A percentile compares a stretch with the other conserved stretches of the same genome.
phyloP scores from a whole-genome alignment of 2,113 vertebrate species.

The mouse (Mus musculus) region DNA sequence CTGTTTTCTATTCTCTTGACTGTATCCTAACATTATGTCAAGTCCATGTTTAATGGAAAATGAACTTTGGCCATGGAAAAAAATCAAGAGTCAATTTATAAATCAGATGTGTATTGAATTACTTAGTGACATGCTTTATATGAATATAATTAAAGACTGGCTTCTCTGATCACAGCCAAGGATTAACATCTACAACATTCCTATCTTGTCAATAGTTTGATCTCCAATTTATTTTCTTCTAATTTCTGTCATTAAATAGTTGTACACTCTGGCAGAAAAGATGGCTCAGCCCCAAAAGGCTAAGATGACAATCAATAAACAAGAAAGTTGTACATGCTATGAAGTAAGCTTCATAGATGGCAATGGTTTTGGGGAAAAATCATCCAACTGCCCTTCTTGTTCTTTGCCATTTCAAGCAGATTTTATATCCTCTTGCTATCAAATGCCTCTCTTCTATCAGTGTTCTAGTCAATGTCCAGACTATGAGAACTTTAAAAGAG shows the following conservation, averaged over 20 bases:
- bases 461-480: neutral
- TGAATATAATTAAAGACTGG: neutral
- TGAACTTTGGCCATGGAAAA: neutral
- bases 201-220: neutral
- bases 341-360: neutral
- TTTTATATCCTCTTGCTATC: neutral
- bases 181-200: neutral
- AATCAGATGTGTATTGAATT: neutral
- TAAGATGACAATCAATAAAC: too few species aligned
- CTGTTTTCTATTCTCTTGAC: neutral
- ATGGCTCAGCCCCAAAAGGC: neutral
- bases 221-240: neutral
- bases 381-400: neutral
- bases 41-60: neutral
- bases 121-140: neutral
- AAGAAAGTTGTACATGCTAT: neutral
- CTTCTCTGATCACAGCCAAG: neutral
- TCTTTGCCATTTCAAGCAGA: neutral
- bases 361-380: neutral
- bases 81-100: neutral
- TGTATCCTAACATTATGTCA: neutral
- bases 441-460: neutral
- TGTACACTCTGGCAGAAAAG: neutral
- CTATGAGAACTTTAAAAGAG: neutral
- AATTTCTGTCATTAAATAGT: neutral